Percentiles rank a stretch among this genome's conserved stretches.
These are phyloP conservation scores for Chaetorhynchus papuensis DNA, from an alignment of 2,113 vertebrate genomes.

Conservation along the genomic window DNA sequence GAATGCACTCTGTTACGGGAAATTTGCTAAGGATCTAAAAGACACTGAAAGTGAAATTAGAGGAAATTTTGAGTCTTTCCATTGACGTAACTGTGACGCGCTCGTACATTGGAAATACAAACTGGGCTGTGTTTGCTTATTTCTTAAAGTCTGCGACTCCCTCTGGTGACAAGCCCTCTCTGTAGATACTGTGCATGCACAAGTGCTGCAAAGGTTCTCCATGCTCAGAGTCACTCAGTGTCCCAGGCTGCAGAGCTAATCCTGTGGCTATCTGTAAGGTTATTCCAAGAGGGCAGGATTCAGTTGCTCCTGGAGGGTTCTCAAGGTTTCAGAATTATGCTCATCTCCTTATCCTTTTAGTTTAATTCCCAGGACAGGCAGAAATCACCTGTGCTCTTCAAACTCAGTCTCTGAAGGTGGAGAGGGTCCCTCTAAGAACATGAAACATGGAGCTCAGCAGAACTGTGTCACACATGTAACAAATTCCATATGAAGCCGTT, in stretches of 20 bases:
- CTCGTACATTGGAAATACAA: neutral
- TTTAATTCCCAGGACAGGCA: neutral
- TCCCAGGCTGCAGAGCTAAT: neutral
- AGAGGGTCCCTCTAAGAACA: neutral
- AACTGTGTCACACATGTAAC: fast-evolving
- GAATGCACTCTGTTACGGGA: neutral
- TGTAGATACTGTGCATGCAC: fast-evolving
- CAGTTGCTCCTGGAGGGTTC: neutral
- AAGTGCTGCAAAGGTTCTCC: neutral
- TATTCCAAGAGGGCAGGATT: neutral
- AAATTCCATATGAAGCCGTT: neutral
- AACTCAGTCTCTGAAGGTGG: neutral
- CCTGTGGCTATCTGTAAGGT: neutral
- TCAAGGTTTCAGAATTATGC: neutral
- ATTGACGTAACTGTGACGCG: neutral
- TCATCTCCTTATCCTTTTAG: neutral
- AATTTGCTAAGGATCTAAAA: neutral
- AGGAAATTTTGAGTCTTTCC: slow-evolving; percentile 10
- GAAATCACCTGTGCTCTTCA: neutral
- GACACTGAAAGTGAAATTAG: neutral
- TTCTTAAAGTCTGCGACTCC: neutral
- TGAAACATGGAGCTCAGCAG: neutral
- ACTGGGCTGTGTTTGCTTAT: neutral
- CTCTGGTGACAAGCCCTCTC: slow-evolving; percentile 24
- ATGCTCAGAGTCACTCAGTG: neutral